These are phyloP conservation scores for Aphaenogaster floridana DNA, from an alignment of 1,140 invertebrate genomes.

Conservation along the genomic window DNA sequence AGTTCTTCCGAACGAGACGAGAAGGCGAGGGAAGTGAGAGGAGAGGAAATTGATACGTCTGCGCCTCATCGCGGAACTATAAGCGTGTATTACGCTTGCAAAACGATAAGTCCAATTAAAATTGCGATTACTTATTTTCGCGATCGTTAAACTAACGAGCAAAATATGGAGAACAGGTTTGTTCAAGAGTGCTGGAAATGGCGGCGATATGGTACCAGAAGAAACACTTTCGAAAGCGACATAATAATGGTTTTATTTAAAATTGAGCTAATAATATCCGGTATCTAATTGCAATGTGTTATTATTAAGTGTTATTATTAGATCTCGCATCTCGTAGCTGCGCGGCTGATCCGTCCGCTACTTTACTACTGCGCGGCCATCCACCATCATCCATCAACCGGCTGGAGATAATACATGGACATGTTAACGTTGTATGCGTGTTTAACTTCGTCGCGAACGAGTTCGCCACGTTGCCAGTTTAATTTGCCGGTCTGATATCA, in stretches of 20 bases:
- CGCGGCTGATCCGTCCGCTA: conserved; percentile 25
- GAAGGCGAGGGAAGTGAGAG: neutral
- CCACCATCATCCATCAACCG: conserved; percentile 58
- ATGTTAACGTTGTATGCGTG: conserved; percentile 51
- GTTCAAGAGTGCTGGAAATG: neutral
- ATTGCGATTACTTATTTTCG: conserved; percentile 48
- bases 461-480: conserved; percentile 51
- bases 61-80: neutral
- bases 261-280: conserved; percentile 32
- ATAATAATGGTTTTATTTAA: neutral
- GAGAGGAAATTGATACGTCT: conserved; percentile 46
- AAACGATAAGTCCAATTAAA: conserved; percentile 59
- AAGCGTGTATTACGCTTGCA: conserved; percentile 32
- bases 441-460: conserved; percentile 58
- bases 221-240: neutral
- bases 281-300: conserved; percentile 25
- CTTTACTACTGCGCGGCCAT: conserved; percentile 41
- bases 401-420: conserved; percentile 41
- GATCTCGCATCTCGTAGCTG: neutral
- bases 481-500: conserved; percentile 58
- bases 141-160: conserved; percentile 46
- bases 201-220: neutral
- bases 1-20: conserved; percentile 21
- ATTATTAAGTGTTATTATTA: conserved; percentile 38
- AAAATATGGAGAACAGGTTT: conserved; percentile 11